Evolutionary conservation across 2,797 vertebrate species (phyloP).

Genomic region (Emys orbicularis): DNA sequence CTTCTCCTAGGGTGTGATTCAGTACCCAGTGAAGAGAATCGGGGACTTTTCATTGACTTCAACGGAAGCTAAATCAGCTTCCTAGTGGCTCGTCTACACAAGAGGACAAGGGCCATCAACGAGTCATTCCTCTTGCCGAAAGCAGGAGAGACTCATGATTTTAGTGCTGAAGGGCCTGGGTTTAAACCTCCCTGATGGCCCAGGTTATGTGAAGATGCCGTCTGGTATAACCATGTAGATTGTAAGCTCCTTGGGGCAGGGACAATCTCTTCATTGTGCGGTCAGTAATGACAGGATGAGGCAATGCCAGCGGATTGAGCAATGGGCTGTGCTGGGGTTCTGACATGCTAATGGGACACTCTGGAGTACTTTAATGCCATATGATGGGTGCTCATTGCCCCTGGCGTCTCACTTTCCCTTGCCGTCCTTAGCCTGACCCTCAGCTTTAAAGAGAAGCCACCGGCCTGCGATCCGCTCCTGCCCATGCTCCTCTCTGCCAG

Average conservation of each 20-base stretch:
- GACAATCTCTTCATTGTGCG: not conserved
- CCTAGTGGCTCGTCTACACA: not conserved
- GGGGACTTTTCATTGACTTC: not conserved
- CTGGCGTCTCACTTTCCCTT: constrained; percentile 26
- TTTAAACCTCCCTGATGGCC: not conserved
- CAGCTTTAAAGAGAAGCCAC: constrained; percentile 50
- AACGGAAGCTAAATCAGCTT: not conserved
- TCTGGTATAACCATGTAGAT: not conserved
- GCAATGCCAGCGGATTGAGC: fast-evolving
- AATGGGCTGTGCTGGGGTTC: not conserved
- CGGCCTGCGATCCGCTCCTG: constrained; percentile 36
- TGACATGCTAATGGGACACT: not conserved
- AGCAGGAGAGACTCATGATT: not conserved
- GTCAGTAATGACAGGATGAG: not conserved
- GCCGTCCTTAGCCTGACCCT: constrained; percentile 5
- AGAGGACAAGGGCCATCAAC: not conserved
- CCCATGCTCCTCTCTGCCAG: constrained; percentile 39
- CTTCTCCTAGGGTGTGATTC: not conserved
- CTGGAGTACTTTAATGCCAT: constrained; percentile 1
- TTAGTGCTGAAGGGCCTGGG: not conserved
- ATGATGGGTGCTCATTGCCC: constrained; percentile 26
- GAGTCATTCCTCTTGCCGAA: not conserved
- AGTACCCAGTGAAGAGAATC: not conserved
- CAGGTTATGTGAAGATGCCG: not conserved
- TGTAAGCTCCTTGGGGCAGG: not conserved